These are phyloP conservation scores for Aphelenchoides fujianensis DNA, from an alignment of 1,140 invertebrate species.

Conservation along the genomic window DNA sequence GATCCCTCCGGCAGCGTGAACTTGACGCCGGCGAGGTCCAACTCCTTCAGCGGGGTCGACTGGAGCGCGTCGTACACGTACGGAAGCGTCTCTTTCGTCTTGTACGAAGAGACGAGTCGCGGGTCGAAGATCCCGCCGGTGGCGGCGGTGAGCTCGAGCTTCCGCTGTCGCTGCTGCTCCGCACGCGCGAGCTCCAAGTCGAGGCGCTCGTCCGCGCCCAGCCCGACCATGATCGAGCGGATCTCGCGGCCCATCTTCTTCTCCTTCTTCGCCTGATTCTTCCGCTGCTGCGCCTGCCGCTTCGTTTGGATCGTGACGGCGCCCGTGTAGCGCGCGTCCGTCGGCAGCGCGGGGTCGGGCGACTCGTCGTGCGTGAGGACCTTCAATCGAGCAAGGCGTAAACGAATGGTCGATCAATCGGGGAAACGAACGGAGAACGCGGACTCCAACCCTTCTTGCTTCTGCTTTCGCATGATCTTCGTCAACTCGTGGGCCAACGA, in stretches of 20 bases:
- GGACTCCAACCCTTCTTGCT: too few relatives aligned
- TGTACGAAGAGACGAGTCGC: slow-evolving; percentile 7
- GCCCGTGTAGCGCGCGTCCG: neutral
- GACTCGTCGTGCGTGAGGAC: too few relatives aligned
- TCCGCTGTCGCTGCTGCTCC: slow-evolving; percentile 69
- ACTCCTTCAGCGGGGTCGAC: slow-evolving; percentile 59
- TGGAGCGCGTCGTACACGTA: slow-evolving; percentile 71
- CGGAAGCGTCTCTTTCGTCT: slow-evolving; percentile 34
- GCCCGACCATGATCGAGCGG: slow-evolving; percentile 62
- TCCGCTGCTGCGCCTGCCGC: slow-evolving; percentile 76
- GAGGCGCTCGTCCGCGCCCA: slow-evolving; percentile 63
- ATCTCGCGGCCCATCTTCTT: slow-evolving; percentile 73
- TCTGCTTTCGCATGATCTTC: neutral
- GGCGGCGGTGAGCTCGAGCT: neutral
- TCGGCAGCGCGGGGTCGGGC: too few relatives aligned
- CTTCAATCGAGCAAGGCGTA: too few relatives aligned
- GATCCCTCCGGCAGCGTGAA: slow-evolving; percentile 77
- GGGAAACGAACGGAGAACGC: neutral
- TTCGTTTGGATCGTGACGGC: slow-evolving; percentile 67
- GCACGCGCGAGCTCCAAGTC: slow-evolving; percentile 64
- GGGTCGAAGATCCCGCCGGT: slow-evolving; percentile 22
- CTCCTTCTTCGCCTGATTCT: slow-evolving; percentile 81
- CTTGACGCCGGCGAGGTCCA: slow-evolving; percentile 43
- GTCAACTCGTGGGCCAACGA: slow-evolving; percentile 17
- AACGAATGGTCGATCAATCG: too few relatives aligned